These are phyloP conservation scores for Sarcophaga rosellei DNA, from an alignment of 2,888 invertebrate genomes.

Conservation along the genomic window DNA sequence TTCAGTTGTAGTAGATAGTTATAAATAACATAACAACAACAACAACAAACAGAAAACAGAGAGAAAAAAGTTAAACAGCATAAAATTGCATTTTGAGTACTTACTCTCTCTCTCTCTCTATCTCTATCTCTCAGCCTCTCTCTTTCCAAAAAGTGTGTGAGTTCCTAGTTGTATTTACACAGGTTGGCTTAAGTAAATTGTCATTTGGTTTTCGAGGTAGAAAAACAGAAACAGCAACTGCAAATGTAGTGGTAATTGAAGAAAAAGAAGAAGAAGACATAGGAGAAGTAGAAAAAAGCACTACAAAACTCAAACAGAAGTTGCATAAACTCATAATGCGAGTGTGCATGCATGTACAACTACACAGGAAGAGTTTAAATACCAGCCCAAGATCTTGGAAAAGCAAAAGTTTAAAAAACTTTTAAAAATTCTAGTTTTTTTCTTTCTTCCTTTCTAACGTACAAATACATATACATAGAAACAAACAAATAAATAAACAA, in stretches of 20 bases:
- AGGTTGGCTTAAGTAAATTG: conserved; percentile 69
- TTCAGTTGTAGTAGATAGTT: conserved; percentile 12
- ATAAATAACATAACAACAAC: background rate
- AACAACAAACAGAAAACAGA: conserved; percentile 33
- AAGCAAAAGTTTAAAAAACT: conserved; percentile 48
- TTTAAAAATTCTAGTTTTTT: conserved; percentile 1
- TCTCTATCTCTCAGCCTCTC: background rate
- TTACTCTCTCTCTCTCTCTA: conserved; percentile 8
- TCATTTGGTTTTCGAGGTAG: conserved; percentile 55
- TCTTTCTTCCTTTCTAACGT: background rate
- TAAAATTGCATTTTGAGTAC: conserved; percentile 69
- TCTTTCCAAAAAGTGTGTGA: conserved; percentile 1
- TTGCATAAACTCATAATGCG: conserved; percentile 44
- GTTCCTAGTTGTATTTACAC: conserved; percentile 32
- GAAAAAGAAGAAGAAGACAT: background rate
- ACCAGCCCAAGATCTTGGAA: conserved; percentile 40
- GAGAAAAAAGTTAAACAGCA: conserved; percentile 71
- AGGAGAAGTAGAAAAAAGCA: conserved; percentile 15
- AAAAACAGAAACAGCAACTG: conserved; percentile 30
- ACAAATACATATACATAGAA: background rate
- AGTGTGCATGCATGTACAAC: conserved; percentile 19
- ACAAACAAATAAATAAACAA: background rate
- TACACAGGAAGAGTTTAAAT: conserved; percentile 35
- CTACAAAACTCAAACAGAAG: conserved; percentile 58
- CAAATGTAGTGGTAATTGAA: background rate